phyloP scores from a whole-genome alignment of 2,113 vertebrate species.

The Zingel zingel region DNA sequence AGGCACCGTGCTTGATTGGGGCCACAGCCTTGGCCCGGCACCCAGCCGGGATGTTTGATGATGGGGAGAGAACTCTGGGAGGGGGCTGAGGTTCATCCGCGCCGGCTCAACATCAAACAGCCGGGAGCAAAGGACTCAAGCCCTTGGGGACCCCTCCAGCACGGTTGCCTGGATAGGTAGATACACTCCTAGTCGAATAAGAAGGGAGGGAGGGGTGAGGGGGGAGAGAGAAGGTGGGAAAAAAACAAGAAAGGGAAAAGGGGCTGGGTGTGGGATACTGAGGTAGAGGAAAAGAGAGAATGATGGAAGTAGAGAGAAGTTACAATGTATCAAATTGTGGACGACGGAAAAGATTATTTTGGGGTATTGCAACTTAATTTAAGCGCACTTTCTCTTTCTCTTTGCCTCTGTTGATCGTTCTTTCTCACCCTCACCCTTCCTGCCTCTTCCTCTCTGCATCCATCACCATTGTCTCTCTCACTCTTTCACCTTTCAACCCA shows the following conservation, averaged over 20 bases:
- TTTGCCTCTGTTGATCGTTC: not conserved
- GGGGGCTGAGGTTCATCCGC: conserved; percentile 73
- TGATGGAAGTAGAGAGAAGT: conserved; percentile 1
- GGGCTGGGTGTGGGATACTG: not conserved
- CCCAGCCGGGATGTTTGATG: conserved; percentile 79
- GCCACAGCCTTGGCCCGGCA: conserved; percentile 77
- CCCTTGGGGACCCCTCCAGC: conserved; percentile 75
- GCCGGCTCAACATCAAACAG: conserved; percentile 80
- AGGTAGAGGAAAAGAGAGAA: not conserved
- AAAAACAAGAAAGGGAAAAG: conserved; percentile 5
- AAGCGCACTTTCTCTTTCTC: not conserved
- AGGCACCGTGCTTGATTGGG: conserved; percentile 75
- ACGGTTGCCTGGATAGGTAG: conserved; percentile 69
- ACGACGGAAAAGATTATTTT: not conserved
- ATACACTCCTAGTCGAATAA: conserved; percentile 60
- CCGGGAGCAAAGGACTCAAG: conserved; percentile 74
- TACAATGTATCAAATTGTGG: not conserved
- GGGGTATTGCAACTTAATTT: not conserved
- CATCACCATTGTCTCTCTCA: not conserved
- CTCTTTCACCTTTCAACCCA: conserved; percentile 12
- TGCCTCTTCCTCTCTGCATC: not conserved
- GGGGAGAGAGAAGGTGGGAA: not conserved
- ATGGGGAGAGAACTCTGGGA: conserved; percentile 68
- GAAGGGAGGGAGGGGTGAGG: not conserved
- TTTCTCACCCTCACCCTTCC: not conserved